Evolutionary conservation across 2,888 invertebrate species (phyloP).

Genomic region (Drosophila setosimentum): DNA sequence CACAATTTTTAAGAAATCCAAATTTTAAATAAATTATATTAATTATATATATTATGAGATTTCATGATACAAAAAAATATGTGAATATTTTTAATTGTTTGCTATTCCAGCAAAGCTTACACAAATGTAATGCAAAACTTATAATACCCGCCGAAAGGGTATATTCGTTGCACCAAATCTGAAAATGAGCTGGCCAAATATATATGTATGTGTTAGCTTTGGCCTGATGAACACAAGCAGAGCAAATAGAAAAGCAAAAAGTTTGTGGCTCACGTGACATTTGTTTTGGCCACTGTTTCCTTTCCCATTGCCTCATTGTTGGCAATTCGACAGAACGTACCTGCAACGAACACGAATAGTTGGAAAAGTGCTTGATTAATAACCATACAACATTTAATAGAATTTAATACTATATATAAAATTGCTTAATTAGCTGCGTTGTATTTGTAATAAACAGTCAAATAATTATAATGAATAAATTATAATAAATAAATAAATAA

Average conservation of each 20-base stretch:
- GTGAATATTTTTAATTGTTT: background rate
- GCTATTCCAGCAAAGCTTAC: background rate
- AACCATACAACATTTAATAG: background rate
- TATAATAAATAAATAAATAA: too few species aligned
- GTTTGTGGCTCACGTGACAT: conserved; percentile 70
- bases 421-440: background rate
- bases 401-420: background rate
- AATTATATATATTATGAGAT: background rate
- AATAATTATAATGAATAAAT: background rate
- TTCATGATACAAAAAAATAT: background rate
- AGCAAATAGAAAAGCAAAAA: conserved; percentile 24
- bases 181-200: conserved; percentile 28
- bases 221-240: conserved; percentile 36
- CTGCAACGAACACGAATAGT: conserved; percentile 53
- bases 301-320: conserved; percentile 36
- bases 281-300: conserved; percentile 66
- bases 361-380: background rate
- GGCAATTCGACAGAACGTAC: conserved; percentile 63
- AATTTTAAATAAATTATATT: too few species aligned
- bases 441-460: background rate
- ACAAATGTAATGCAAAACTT: accelerated
- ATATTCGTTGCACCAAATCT: background rate
- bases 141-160: background rate
- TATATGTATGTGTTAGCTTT: conserved; percentile 34
- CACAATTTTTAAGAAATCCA: background rate